Evolutionary conservation across 2,797 vertebrate species (phyloP), one percentile per base, ranked within the genome.

Genomic region (Prunella strophiata): DNA sequence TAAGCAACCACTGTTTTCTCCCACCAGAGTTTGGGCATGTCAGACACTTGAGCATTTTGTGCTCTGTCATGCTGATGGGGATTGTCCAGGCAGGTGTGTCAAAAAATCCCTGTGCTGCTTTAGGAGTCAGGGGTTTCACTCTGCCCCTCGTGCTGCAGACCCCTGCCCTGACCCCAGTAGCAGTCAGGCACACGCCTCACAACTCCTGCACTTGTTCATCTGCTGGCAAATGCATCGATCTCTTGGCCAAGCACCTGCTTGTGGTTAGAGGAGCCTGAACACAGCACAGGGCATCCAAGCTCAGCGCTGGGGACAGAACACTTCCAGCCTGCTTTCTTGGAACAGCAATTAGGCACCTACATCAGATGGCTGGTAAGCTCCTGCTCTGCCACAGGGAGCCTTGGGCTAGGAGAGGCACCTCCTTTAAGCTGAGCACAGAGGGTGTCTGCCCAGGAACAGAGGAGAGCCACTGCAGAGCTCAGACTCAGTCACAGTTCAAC

Each of bases 41-140:
- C 30, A 26, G 59, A n/a, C 9, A 29, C 11, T 2, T 0, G 1
- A 74, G 16, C 3, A 0, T 8, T 9, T 30, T 30, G 26, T 50
- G 15, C 25, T 42, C 30, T 29, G 32, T 63, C 6, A 2, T 26
- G 13, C 25, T 23, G 29, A 30, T 6, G 3, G 22, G 30, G 18
- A 45, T 18, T 54, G 25, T 16, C 25, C 47, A 51, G n/a, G 30
- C 12, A 11, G 43, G 7, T 5, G 3, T 4, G 2, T 36, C 51
- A 48, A 61, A 16, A 25, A 59, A 52, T 6, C 42, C 13, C 10
- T 18, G 1, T 26, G 32, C 54, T 10, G 3, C 4, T 2, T 21
- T 11, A 54, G 34, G 57, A 65, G 29, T 29, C 26, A 18, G 47
- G 21, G 29, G 25, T 34, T n/a, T 62, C 34, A 6, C 34, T 34